Conservation (phyloP, 2,888 invertebrate species). For the Eupithecia pulchellata region DNA sequence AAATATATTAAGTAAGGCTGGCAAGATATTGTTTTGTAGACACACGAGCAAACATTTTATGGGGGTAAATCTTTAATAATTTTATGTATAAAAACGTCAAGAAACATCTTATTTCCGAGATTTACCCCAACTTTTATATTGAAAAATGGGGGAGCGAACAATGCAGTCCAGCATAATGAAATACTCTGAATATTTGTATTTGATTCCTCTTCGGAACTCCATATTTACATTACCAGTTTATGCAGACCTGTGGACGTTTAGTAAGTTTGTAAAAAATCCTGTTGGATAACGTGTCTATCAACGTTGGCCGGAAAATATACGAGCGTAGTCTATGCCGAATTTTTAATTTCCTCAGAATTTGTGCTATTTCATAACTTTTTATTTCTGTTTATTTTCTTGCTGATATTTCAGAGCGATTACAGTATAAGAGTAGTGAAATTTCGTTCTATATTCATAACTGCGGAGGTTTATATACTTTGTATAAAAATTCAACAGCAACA, state of each 20-base stretch:
- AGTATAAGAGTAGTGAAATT: background rate
- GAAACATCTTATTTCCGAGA: slow-evolving; percentile 28
- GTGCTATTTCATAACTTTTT: slow-evolving; percentile 45
- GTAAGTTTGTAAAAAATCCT: slow-evolving; percentile 17
- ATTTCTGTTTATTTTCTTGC: slow-evolving; percentile 40
- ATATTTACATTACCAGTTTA: slow-evolving; percentile 54
- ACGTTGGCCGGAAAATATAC: slow-evolving; percentile 48
- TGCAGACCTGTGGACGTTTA: slow-evolving; percentile 44
- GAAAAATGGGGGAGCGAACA: slow-evolving; percentile 64
- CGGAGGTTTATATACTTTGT: background rate
- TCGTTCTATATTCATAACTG: background rate
- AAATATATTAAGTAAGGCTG: background rate
- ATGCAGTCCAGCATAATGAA: slow-evolving; percentile 70
- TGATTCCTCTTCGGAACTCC: slow-evolving; percentile 65
- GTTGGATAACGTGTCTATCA: slow-evolving; percentile 40
- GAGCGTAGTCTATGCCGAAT: slow-evolving; percentile 37
- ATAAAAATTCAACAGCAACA: background rate
- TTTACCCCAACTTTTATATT: slow-evolving; percentile 55
- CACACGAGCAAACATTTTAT: background rate
- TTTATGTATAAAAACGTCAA: slow-evolving; percentile 7
- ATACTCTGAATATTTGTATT: slow-evolving; percentile 80
- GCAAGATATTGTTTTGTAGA: background rate
- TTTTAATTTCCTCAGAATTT: slow-evolving; percentile 48
- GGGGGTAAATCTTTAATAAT: background rate
- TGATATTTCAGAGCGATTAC: slow-evolving; percentile 30